Evolutionary conservation across 2,113 vertebrate species (phyloP).

Genomic region (Mormyrus iriodes): DNA sequence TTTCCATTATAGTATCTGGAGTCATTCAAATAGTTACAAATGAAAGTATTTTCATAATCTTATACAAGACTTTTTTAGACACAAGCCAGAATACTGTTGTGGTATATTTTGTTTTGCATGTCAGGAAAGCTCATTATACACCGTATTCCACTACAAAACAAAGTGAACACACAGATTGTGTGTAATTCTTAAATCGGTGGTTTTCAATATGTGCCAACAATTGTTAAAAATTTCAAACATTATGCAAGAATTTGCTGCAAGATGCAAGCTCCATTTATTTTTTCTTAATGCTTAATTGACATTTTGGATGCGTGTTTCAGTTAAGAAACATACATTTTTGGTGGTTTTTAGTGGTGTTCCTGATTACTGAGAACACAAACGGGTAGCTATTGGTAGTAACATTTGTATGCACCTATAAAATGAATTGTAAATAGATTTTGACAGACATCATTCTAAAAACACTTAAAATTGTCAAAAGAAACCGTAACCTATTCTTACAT

Average conservation of each 20-base stretch:
- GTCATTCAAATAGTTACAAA: background rate
- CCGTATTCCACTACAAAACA: background rate
- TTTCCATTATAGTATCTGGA: background rate
- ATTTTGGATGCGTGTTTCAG: background rate
- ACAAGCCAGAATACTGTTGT: background rate
- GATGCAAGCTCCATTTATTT: background rate
- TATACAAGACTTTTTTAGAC: background rate
- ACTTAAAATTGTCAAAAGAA: constrained; percentile 11
- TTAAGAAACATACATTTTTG: background rate
- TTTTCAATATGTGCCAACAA: background rate
- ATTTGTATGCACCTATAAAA: background rate
- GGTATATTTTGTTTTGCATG: background rate
- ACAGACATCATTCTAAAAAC: constrained; percentile 8
- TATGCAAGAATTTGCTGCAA: background rate
- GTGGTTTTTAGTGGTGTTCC: background rate
- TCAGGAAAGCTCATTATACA: background rate
- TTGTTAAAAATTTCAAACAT: background rate
- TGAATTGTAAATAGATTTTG: background rate
- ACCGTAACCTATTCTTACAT: background rate
- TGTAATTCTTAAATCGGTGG: background rate
- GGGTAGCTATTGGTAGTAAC: background rate
- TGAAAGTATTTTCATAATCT: background rate
- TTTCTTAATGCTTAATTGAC: background rate
- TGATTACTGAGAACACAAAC: background rate
- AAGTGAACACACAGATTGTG: background rate